These are phyloP conservation scores for Metopolophium dirhodum DNA, from an alignment of 1,140 invertebrate species.

Conservation along the genomic window DNA sequence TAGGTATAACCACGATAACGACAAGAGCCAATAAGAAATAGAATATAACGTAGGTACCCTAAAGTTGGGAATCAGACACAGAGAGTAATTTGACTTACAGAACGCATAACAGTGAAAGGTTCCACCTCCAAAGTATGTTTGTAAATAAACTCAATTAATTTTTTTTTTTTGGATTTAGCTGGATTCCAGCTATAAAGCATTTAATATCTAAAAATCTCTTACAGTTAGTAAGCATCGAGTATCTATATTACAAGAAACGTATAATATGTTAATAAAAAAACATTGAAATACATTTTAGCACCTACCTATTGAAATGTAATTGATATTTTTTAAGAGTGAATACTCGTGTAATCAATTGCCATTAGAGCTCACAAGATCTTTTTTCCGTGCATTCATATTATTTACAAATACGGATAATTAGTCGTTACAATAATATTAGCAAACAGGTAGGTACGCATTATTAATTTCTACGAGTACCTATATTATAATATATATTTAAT, in stretches of 20 bases:
- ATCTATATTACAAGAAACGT: background rate
- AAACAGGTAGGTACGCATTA: background rate
- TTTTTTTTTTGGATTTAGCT: background rate
- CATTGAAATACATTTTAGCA: background rate
- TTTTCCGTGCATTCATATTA: constrained; percentile 6
- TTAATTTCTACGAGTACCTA: background rate
- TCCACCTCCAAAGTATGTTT: too few relatives aligned
- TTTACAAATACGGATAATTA: background rate
- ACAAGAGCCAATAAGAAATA: too few relatives aligned
- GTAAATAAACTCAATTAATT: too few relatives aligned
- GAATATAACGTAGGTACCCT: too few relatives aligned
- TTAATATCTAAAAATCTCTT: background rate
- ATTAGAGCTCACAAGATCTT: background rate
- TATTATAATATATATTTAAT: background rate
- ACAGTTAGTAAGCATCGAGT: background rate
- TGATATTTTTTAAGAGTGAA: background rate
- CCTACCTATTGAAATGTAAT: background rate
- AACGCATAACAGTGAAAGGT: too few relatives aligned
- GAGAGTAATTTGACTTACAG: too few relatives aligned
- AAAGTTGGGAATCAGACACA: too few relatives aligned
- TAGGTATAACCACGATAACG: too few relatives aligned
- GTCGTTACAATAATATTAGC: background rate
- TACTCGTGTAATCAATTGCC: background rate
- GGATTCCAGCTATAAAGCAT: background rate
- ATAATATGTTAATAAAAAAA: background rate